phyloP scores from a whole-genome alignment of 2,113 vertebrate genomes.

The Sceloporus tristichus region DNA sequence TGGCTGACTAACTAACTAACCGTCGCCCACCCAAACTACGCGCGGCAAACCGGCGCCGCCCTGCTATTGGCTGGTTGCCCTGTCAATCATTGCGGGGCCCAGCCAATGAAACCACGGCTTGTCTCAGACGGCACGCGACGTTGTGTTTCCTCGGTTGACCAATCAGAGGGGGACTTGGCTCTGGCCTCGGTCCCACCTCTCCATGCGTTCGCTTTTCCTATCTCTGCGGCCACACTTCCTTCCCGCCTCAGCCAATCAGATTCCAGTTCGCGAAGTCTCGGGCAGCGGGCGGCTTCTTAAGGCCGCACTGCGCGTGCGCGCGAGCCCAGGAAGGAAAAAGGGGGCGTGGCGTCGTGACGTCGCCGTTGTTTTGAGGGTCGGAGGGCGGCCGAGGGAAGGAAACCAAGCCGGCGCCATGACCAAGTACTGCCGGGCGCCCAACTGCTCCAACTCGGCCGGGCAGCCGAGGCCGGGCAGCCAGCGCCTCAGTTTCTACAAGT shows the following conservation, averaged over 20 bases:
- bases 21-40: conserved; percentile 47
- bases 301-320: not conserved
- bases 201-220: not conserved
- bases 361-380: not conserved
- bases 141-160: rapidly evolving
- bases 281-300: no score
- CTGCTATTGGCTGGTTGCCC: conserved; percentile 39
- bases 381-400: not conserved
- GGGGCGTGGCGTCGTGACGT: not conserved
- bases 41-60: conserved; percentile 61
- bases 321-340: not conserved
- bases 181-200: rapidly evolving
- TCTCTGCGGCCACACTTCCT: not conserved
- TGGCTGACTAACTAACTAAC: conserved; percentile 39
- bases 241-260: no score
- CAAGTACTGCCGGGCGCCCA: conserved; percentile 59
- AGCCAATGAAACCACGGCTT: not conserved
- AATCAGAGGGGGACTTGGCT: rapidly evolving
- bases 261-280: no score
- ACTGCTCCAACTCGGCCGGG: conserved; percentile 57
- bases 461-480: conserved; percentile 34
- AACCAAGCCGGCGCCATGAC: conserved; percentile 36
- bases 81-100: conserved; percentile 20
- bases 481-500: conserved; percentile 67
- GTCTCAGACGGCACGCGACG: rapidly evolving